phyloP scores from a whole-genome alignment of 2,797 vertebrate species.

The Kryptolebias ocellatus region DNA sequence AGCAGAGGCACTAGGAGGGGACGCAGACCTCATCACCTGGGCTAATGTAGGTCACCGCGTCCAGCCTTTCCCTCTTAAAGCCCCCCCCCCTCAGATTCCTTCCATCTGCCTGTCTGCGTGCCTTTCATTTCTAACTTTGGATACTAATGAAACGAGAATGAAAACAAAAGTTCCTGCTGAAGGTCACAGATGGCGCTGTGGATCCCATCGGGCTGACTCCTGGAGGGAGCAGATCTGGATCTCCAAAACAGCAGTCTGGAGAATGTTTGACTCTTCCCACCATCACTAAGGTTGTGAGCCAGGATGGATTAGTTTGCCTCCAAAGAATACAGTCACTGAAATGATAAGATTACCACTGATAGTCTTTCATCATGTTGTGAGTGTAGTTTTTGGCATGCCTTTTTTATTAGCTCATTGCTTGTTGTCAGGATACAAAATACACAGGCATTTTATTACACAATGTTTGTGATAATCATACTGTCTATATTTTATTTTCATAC shows the following conservation, averaged over 20 bases:
- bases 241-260: conserved; percentile 34
- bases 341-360: conserved; percentile 16
- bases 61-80: conserved; percentile 56
- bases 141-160: conserved; percentile 60
- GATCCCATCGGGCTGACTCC: conserved; percentile 31
- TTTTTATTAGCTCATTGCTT: background rate
- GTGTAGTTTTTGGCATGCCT: background rate
- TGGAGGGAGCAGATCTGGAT: background rate
- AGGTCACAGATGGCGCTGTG: conserved; percentile 60
- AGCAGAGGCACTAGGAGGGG: conserved; percentile 15
- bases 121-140: conserved; percentile 71
- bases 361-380: background rate
- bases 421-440: background rate
- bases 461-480: too few relatives aligned
- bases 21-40: conserved; percentile 54
- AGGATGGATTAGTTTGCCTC: conserved; percentile 15
- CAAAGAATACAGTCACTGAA: conserved; percentile 14
- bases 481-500: background rate
- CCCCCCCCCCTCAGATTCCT: conserved; percentile 12
- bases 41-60: conserved; percentile 73
- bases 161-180: conserved; percentile 22
- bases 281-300: conserved; percentile 3
- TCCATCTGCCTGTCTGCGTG: conserved; percentile 60
- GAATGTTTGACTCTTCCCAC: conserved; percentile 21
- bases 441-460: background rate